Evolutionary conservation across 1,140 invertebrate species (phyloP).

Genomic region (Rhopalosiphum padi): DNA sequence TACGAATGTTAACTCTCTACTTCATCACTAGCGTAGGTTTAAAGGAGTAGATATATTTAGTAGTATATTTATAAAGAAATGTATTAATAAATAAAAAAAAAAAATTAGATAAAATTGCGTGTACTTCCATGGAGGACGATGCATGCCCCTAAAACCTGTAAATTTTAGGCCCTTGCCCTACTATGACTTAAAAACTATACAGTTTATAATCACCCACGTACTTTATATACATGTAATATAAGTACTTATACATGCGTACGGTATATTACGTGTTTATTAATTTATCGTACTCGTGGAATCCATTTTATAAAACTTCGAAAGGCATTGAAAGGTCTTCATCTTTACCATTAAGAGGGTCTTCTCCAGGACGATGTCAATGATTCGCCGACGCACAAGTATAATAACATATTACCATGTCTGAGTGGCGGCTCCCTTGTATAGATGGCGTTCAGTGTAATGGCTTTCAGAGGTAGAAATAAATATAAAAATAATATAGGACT

Average conservation of each 20-base stretch:
- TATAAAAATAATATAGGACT: not conserved
- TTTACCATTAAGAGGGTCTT: not conserved
- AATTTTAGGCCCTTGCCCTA: no score
- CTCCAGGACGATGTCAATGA: not conserved
- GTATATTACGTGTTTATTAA: not conserved
- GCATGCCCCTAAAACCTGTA: no score
- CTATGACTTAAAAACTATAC: no score
- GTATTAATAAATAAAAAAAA: no score
- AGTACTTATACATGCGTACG: not conserved
- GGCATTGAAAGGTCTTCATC: not conserved
- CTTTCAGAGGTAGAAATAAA: not conserved
- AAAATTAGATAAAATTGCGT: no score
- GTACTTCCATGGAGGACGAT: no score
- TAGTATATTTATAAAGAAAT: no score
- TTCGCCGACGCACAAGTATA: not conserved
- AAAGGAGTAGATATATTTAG: no score
- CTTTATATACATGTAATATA: no score
- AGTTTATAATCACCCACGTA: no score
- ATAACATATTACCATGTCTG: not conserved
- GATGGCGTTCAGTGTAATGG: not conserved
- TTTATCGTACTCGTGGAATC: not conserved
- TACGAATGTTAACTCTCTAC: no score
- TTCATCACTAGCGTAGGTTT: no score
- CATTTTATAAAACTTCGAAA: not conserved
- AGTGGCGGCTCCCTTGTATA: not conserved